Base-by-base conservation (phyloP, 1,140 invertebrate species). In the Ganaspis sp. region DNA sequence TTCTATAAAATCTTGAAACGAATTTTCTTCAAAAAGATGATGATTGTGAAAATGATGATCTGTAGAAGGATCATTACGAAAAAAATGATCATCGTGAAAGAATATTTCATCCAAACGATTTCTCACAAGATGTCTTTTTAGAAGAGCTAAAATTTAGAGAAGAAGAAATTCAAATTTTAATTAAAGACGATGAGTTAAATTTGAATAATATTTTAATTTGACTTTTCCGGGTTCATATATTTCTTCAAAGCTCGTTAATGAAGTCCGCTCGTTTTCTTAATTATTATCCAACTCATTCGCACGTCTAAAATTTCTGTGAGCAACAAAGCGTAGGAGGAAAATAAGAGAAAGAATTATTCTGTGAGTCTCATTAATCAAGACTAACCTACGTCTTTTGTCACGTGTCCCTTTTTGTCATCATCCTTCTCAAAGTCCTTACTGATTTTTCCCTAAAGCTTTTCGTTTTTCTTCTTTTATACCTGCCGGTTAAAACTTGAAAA, bases 331-430 rank as follows among this genome's bases (percentile, higher is more conserved):
- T 64, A 26, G 58, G 58, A 15, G 54, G 12, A 64, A 19, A 15
- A 64, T 15, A 21, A 64, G 26, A 64, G 26, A 29, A n/a, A 64
- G 58, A 64, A 64, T 26, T 29, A 64, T 64, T 29, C 58, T 64
- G 54, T 26, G 54, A 15, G 23, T 64, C 58, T 64, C 58, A 64
- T 64, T 64, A 34, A 64, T 64, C 58, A 64, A 64, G 21, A 64
- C 58, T 64, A 64, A 64, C 58, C 58, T 64, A 64, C 58, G 58
- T 64, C 58, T 64, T 64, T 64, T 64, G 58, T 64, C 58, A 64
- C 58, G 26, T 64, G 58, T 64, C 58, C 23, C 58, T 64, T 64
- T 64, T 64, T 64, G 23, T 26, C 58, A 15, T 29, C 58, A 64
- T 49, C 58, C 58, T 29, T 64, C 58, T 64, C 11, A 64, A 64